Base-by-base conservation (phyloP, 92 coral and sea anemone genomes). In the Porites rus region DNA sequence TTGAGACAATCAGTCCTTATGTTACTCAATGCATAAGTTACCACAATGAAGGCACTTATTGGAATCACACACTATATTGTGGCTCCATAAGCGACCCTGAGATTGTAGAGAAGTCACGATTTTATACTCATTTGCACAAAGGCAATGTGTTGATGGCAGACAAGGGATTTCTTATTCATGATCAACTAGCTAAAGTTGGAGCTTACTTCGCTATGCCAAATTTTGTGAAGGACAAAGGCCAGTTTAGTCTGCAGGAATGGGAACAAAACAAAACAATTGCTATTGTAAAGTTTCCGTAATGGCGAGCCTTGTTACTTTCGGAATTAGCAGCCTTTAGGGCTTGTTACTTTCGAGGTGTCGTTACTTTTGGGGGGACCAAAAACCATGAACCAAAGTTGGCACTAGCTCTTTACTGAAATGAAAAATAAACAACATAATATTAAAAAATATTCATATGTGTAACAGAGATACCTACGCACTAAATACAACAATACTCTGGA, bases 31-130 rank as follows among this genome's bases (percentile, higher is more conserved):
- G 19, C 22, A 59, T 59, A 75, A 75, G 51, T 53, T 63, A 92
- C 86, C 81, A 89, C 93, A 12, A 74, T 89, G 93, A 89, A 92
- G 73, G 76, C 90, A 76, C 90, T 92, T 17, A 74, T 89, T 16
- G 93, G 93, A 65, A 90, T 90, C 4, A 90, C 87, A 25, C 88
- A 87, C 25, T 82, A 87, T 90, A 90, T 90, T 53, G 87, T 82
- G 0, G 56, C 77, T 24, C 70, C 77, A 56, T 25, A 25, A 25
- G 28, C 2, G 28, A 25, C 28, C 1, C 28, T 1, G 28, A 25
- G 28, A 25, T 25, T 31, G 79, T 65, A 6, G 58, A 64, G 50
- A 82, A 84, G 80, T 84, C 89, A 60, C 72, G 72, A 22, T 79
- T 89, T 53, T 73, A 84, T 60, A 59, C 28, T 21, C 80, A 84